A percentile compares a stretch with the other conserved stretches of the same genome.
Evolutionary conservation across 2,797 vertebrate species (phyloP).

Genomic region (Chromis chromis): DNA sequence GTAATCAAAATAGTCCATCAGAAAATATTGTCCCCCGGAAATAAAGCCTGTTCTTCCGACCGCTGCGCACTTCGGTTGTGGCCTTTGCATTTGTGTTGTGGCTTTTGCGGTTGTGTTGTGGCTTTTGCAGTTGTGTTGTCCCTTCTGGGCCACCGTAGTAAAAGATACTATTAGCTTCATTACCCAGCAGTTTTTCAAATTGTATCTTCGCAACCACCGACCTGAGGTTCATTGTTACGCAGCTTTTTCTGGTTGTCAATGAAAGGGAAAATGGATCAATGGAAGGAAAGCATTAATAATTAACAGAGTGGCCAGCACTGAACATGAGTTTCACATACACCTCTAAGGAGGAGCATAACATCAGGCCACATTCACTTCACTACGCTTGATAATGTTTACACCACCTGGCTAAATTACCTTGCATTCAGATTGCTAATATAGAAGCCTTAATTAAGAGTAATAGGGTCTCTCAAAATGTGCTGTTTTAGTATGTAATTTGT

Average conservation of each 20-base stretch:
- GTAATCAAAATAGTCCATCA: too few species aligned
- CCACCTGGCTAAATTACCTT: too few species aligned
- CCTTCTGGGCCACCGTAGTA: too few species aligned
- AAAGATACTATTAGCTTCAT: not conserved
- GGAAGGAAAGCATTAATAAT: slow-evolving; percentile 1
- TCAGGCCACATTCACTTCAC: not conserved
- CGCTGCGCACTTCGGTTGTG: too few species aligned
- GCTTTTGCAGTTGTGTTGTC: too few species aligned
- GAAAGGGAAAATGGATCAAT: not conserved
- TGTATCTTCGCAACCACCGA: slow-evolving; percentile 3
- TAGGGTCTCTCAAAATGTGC: not conserved
- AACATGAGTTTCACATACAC: not conserved
- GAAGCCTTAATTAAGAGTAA: not conserved
- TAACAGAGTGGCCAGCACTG: not conserved
- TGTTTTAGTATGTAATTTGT: not conserved
- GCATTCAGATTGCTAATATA: too few species aligned
- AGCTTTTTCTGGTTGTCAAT: slow-evolving; percentile 21
- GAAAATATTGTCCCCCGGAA: too few species aligned
- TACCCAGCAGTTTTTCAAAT: not conserved
- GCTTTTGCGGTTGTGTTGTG: too few species aligned
- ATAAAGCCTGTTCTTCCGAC: too few species aligned
- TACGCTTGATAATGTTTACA: not conserved
- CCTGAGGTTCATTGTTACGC: slow-evolving; percentile 3
- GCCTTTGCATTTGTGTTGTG: too few species aligned
- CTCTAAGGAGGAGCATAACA: not conserved